These are phyloP conservation scores for Lepidonotus clava DNA, from an alignment of 2,888 invertebrate genomes.

Conservation along the genomic window DNA sequence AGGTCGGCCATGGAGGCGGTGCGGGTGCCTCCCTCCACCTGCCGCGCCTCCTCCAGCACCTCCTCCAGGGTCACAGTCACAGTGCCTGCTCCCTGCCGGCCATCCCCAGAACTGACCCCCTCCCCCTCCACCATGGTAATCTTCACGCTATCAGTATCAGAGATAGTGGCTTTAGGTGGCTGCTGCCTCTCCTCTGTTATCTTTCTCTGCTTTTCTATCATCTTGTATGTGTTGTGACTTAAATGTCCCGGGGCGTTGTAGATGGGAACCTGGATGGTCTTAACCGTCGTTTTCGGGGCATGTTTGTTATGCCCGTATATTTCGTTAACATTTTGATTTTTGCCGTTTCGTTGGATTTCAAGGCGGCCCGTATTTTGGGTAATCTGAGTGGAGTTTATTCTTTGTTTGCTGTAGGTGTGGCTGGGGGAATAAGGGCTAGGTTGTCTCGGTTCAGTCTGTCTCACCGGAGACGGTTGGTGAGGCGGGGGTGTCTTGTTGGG, in stretches of 20 bases:
- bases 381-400: too few species aligned
- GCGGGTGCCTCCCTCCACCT: constrained; percentile 46
- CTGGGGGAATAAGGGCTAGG: background rate
- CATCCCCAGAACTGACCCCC: background rate
- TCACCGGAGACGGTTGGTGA: too few species aligned
- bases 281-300: too few species aligned
- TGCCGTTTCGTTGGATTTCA: background rate
- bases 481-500: background rate
- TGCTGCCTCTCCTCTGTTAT: background rate
- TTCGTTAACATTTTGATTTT: background rate
- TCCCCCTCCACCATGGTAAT: constrained; percentile 10
- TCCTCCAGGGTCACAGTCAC: constrained; percentile 10
- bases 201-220: constrained; percentile 38
- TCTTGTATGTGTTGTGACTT: constrained; percentile 20
- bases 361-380: too few species aligned
- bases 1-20: constrained; percentile 41
- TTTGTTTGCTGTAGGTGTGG: too few species aligned
- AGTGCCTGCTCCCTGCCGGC: background rate
- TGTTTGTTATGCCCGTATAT: background rate
- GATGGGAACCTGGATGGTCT: constrained; percentile 35
- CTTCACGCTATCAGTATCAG: background rate
- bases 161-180: background rate
- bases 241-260: constrained; percentile 48
- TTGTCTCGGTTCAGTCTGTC: background rate
- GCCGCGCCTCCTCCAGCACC: constrained; percentile 35